Percentiles rank a stretch among this genome's conserved stretches.
phyloP scores from a whole-genome alignment of 2,888 invertebrate species.

The Lepidochrysops patricia region DNA sequence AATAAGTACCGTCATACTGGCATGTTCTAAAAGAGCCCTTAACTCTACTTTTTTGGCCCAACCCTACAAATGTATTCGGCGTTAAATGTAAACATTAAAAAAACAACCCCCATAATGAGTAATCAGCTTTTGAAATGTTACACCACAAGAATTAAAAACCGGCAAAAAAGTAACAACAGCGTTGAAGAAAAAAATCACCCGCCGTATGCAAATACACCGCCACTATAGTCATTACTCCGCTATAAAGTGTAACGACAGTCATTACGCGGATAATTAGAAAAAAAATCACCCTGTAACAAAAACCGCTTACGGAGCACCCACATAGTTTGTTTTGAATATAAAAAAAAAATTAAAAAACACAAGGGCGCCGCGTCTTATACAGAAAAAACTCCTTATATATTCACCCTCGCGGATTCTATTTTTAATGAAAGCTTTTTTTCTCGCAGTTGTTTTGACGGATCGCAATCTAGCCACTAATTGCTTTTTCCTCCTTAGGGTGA shows the following conservation, averaged over 20 bases:
- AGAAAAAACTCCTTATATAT: slow-evolving; percentile 70
- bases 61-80: slow-evolving; percentile 17
- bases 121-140: slow-evolving; percentile 63
- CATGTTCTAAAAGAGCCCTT: too few relatives aligned
- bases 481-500: slow-evolving; percentile 71
- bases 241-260: slow-evolving; percentile 70
- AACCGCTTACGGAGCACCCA: slow-evolving; percentile 70
- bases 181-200: slow-evolving; percentile 54
- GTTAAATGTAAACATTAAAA: slow-evolving; percentile 47
- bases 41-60: background rate
- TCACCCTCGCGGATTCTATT: slow-evolving; percentile 70
- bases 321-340: slow-evolving; percentile 63
- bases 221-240: slow-evolving; percentile 61
- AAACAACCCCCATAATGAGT: slow-evolving; percentile 61
- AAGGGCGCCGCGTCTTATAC: slow-evolving; percentile 72
- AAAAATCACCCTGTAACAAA: slow-evolving; percentile 67
- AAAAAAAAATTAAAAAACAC: slow-evolving; percentile 54
- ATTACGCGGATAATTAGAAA: slow-evolving; percentile 70
- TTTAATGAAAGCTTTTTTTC: slow-evolving; percentile 71
- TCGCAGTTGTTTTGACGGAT: slow-evolving; percentile 74
- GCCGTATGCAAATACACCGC: slow-evolving; percentile 68
- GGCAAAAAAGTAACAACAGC: slow-evolving; percentile 61
- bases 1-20: too few relatives aligned
- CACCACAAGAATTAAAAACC: slow-evolving; percentile 65
- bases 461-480: slow-evolving; percentile 75